Conservation (phyloP, 1,140 invertebrate genomes). For the Zelostemma sp. region DNA sequence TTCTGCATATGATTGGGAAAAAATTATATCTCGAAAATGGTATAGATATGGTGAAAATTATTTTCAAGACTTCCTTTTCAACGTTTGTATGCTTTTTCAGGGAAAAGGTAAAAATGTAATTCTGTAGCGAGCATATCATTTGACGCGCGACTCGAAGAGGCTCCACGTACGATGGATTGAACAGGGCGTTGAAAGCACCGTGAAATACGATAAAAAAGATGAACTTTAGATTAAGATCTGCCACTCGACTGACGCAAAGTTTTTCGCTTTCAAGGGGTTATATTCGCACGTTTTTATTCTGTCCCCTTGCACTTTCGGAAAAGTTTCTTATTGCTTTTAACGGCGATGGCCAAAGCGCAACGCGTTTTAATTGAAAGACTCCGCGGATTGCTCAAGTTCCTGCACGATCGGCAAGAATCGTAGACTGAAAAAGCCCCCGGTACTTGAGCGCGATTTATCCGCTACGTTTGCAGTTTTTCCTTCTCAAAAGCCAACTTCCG, state of each 20-base stretch:
- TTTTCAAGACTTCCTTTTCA: no score
- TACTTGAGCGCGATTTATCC: neutral
- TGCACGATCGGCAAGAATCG: constrained; percentile 4
- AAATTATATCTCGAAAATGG: no score
- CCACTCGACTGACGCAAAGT: constrained; percentile 9
- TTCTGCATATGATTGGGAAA: no score
- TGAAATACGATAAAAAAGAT: constrained; percentile 17
- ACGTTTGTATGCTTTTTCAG: no score
- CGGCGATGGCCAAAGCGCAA: constrained; percentile 4
- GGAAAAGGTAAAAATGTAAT: no score
- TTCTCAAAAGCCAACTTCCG: no score
- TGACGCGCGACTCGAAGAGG: neutral
- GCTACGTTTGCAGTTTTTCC: no score
- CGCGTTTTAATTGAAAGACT: constrained; percentile 25
- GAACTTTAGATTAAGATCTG: constrained; percentile 27
- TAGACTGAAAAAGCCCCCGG: neutral
- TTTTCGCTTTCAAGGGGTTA: constrained; percentile 2
- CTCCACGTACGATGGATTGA: neutral
- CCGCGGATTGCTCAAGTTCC: constrained; percentile 8
- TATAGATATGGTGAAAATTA: no score
- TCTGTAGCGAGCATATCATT: neutral
- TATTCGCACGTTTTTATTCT: constrained; percentile 16
- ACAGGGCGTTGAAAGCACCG: neutral
- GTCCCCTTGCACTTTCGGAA: constrained; percentile 12
- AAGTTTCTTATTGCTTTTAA: constrained; percentile 27